These are phyloP conservation scores for Sus scrofa DNA, from an alignment of 2,113 vertebrate species.

Conservation along the genomic window T2T-Sscrofa CM000819.6:16815001-16815500, in stretches of 20 bases:
- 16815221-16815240: constrained; percentile 30
- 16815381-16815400: not conserved
- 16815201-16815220: constrained; percentile 2
- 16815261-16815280: not conserved
- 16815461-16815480: not conserved
- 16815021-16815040: not conserved
- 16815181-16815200: constrained; percentile 57
- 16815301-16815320: not conserved
- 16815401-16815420: not conserved
- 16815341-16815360: not conserved
- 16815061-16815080: not conserved
- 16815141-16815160: not conserved
- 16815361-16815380: constrained; percentile 6
- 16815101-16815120: constrained; percentile 31
- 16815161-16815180: constrained; percentile 56
- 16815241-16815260: not conserved
- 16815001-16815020: not conserved
- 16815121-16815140: not conserved
- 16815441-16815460: not conserved
- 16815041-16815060: not conserved
- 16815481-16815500: not conserved
- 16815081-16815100: not conserved
- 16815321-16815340: not conserved
- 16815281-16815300: not conserved
- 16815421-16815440: not conserved